Percentiles rank a stretch among this genome's conserved stretches.
Conservation (phyloP, 2,797 vertebrate genomes). For the Ceyx erithaca region DNA sequence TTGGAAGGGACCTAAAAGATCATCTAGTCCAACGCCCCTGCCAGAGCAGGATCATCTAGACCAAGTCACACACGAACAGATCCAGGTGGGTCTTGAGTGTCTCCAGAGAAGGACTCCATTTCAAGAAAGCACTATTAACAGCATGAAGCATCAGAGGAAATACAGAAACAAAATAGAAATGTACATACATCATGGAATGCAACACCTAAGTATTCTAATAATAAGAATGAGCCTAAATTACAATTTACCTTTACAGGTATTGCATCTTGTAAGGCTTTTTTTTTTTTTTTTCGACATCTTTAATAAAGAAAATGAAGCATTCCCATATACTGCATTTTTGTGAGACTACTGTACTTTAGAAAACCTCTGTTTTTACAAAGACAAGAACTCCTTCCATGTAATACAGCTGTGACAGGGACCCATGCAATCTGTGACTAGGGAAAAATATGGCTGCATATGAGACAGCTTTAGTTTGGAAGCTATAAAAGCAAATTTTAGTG, state of each 20-base stretch:
- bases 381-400: neutral
- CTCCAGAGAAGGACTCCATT: neutral
- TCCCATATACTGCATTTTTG: neutral
- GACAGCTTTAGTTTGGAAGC: neutral
- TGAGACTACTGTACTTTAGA: neutral
- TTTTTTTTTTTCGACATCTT: neutral
- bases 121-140: neutral
- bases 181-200: neutral
- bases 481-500: neutral
- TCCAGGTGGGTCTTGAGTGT: no score
- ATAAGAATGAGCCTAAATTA: neutral
- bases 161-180: neutral
- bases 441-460: neutral
- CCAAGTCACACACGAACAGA: no score
- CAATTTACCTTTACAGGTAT: neutral
- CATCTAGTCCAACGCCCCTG: no score
- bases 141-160: neutral
- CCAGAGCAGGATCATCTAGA: no score
- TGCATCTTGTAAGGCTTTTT: neutral
- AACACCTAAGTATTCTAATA: neutral
- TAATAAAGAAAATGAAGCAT: neutral
- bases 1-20: no score
- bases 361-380: neutral
- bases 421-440: neutral
- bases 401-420: neutral